Conservation (phyloP, 2,888 invertebrate species). For the Stenodema calcarata region DNA sequence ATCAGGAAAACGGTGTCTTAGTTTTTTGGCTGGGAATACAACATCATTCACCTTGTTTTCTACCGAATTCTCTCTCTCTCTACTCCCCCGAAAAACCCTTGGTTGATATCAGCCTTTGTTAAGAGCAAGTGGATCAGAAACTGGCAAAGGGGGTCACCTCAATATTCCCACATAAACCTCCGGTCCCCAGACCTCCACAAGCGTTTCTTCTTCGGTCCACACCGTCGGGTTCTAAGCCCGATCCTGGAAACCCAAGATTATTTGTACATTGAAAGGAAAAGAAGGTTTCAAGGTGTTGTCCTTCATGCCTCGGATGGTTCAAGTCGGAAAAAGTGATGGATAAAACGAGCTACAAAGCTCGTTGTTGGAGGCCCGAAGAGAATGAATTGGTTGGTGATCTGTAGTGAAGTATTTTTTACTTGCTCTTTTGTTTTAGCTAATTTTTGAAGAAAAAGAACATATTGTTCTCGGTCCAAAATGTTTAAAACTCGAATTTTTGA, state of each 20-base stretch:
- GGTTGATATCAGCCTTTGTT: not conserved
- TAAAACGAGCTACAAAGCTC: too few relatives aligned
- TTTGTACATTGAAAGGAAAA: not conserved
- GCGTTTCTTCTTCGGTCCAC: not conserved
- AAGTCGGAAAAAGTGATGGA: too few relatives aligned
- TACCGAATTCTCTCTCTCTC: not conserved
- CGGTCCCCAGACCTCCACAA: too few relatives aligned
- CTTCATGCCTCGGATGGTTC: not conserved
- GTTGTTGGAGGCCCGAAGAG: too few relatives aligned
- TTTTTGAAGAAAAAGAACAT: too few relatives aligned
- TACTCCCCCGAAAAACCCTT: not conserved
- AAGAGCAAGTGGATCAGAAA: slow-evolving; percentile 11
- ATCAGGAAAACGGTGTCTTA: not conserved
- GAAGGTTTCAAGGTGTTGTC: not conserved
- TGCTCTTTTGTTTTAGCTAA: too few relatives aligned
- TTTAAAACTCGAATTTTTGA: too few relatives aligned
- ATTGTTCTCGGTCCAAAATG: too few relatives aligned
- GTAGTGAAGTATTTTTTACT: too few relatives aligned
- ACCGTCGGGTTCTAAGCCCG: not conserved
- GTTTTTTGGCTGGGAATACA: not conserved
- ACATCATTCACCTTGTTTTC: not conserved
- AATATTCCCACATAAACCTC: not conserved
- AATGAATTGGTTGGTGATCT: too few relatives aligned
- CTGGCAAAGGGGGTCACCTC: not conserved
- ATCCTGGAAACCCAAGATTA: not conserved